Base-by-base conservation (phyloP, 2,113 vertebrate genomes). In the Aepyceros melampus region DNA sequence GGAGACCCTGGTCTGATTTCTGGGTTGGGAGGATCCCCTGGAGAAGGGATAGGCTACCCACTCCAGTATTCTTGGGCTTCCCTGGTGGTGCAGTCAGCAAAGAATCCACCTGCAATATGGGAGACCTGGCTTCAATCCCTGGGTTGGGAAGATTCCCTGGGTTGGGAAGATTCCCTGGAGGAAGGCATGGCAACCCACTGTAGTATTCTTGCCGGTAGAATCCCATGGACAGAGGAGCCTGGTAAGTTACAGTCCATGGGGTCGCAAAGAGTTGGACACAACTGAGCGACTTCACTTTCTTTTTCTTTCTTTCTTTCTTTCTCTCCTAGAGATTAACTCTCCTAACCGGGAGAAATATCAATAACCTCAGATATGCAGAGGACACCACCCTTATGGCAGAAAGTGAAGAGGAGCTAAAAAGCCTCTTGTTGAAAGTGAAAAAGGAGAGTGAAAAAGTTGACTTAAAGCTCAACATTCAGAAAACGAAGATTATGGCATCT, bases 71-170 rank as follows among this genome's bases (percentile, higher is more conserved):
- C 33, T 11, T 36, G n/a, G 64, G 64, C 9, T 71, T 71, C n/a
- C n/a, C n/a, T 11, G 9, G 64, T 1, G 1, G n/a, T 16, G 19
- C 33, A 36, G 33, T 1, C 1, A 0, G 8, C 2, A 0, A 67
- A 67, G 64, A 67, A 67, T 67, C 33, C 8, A 4, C 64, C 17
- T 36, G 1, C 64, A 21, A 5, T 21, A 4, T 0, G 2, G n/a
- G 64, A 36, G 33, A 5, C 17, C 15, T 33, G 62, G 29, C 14
- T 64, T 33, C 1, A 8, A 36, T 67, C 17, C 8, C 33, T 10
- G 17, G 17, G 33, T 67, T 10, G 64, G 33, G 64, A 36, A 67
- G 33, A 36, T 64, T 3, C 62, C 15, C 31, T 64, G 62, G 33
- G 33, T 67, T 10, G 64, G 33, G 64, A 36, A 67, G 33, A 36